Evolutionary conservation across 2,888 invertebrate species (phyloP).

Genomic region (Melikaiella ostensackeni): DNA sequence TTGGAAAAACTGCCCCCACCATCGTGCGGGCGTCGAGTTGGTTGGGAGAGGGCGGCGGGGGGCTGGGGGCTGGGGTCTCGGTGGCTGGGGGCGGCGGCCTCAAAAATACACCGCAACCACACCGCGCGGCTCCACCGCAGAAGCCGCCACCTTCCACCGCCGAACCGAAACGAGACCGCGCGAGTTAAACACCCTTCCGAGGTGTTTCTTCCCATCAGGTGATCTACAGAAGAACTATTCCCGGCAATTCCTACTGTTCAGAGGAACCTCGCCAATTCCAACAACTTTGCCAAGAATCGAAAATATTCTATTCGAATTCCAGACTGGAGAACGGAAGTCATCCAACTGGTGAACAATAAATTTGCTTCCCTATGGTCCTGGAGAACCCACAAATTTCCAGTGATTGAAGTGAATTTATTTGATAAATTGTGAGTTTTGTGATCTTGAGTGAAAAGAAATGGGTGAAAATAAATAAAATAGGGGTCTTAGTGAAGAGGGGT

Average conservation of each 20-base stretch:
- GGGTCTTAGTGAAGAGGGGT: no score
- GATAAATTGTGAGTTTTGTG: neutral
- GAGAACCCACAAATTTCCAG: neutral
- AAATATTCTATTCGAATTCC: neutral
- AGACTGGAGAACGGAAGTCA: neutral
- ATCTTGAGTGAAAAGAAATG: neutral
- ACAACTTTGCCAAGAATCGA: neutral
- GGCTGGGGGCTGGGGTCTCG: conserved; percentile 61
- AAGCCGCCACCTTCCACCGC: conserved; percentile 77
- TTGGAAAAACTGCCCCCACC: conserved; percentile 73
- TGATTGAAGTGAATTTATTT: neutral
- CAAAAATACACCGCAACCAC: conserved; percentile 78
- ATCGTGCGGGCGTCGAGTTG: conserved; percentile 61
- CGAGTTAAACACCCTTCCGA: conserved; percentile 71
- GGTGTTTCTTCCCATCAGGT: conserved; percentile 44
- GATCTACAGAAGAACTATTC: conserved; percentile 33
- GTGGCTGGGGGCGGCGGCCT: conserved; percentile 76
- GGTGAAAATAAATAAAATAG: neutral
- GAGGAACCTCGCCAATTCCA: neutral
- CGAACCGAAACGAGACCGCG: conserved; percentile 76
- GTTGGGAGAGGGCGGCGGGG: conserved; percentile 52
- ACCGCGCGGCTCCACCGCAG: conserved; percentile 77
- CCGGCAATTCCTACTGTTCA: conserved; percentile 7
- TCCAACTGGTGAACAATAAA: neutral
- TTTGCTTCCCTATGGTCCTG: neutral